Conservation (phyloP, 2,113 vertebrate species). For the Amphiprion ocellaris region DNA sequence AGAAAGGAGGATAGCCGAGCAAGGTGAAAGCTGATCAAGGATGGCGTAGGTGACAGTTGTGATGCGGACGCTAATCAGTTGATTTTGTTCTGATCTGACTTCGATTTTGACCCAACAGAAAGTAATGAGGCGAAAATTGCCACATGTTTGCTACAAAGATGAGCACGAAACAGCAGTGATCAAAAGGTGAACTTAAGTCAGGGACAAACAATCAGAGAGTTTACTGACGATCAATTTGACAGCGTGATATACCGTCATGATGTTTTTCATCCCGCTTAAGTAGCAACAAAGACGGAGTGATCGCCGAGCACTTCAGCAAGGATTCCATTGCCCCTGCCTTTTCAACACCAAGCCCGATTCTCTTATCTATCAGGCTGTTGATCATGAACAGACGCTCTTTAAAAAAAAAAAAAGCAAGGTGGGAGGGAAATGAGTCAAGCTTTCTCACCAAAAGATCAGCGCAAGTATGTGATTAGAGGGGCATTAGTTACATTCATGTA, state of each 20-base stretch:
- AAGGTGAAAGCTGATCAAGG: constrained; percentile 74
- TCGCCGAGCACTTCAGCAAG: background rate
- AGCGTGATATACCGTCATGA: constrained; percentile 3
- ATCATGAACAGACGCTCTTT: background rate
- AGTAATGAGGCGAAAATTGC: constrained; percentile 50
- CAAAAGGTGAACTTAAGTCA: constrained; percentile 38
- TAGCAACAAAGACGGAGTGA: constrained; percentile 1
- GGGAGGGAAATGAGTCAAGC: no score
- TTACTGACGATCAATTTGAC: constrained; percentile 11
- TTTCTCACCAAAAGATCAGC: no score
- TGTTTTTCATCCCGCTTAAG: constrained; percentile 20
- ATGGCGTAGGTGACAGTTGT: constrained; percentile 46
- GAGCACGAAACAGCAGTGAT: constrained; percentile 19
- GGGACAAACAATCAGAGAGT: constrained; percentile 4
- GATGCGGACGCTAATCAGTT: constrained; percentile 60
- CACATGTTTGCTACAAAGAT: constrained; percentile 45
- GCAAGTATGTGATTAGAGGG: no score
- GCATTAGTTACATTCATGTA: no score
- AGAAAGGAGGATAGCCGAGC: constrained; percentile 43
- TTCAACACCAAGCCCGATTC: background rate
- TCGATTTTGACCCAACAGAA: constrained; percentile 47
- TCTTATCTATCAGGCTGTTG: background rate
- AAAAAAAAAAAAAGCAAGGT: background rate
- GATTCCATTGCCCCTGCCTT: background rate
- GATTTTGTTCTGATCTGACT: constrained; percentile 60